Percentiles rank a stretch among this genome's conserved stretches.
These are phyloP conservation scores for Suillia variegata DNA, from an alignment of 2,888 invertebrate genomes.

Conservation along the genomic window DNA sequence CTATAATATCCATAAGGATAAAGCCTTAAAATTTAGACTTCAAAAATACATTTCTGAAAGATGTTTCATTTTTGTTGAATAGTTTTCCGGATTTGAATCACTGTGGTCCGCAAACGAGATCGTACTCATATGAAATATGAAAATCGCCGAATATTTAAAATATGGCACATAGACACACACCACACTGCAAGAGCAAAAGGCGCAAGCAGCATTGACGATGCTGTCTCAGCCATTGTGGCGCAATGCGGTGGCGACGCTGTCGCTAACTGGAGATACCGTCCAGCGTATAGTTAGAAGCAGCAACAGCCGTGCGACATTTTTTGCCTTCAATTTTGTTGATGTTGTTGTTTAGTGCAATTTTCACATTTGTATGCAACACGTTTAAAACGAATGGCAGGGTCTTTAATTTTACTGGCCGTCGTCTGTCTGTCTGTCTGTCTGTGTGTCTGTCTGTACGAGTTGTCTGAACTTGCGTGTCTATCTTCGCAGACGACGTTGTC, in stretches of 20 bases:
- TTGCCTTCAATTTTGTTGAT: not conserved
- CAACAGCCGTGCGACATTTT: slow-evolving; percentile 3
- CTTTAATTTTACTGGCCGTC: not conserved
- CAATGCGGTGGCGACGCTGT: not conserved
- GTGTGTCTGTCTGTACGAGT: not conserved
- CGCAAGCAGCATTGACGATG: not conserved
- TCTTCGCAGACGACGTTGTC: not conserved
- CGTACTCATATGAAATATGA: not conserved
- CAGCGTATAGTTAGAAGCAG: not conserved
- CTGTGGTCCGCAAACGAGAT: too few relatives aligned
- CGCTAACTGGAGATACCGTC: not conserved
- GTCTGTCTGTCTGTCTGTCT: not conserved
- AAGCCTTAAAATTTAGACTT: too few relatives aligned
- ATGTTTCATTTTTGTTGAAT: too few relatives aligned
- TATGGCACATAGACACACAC: too few relatives aligned
- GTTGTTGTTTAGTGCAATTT: not conserved
- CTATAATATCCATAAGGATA: too few relatives aligned
- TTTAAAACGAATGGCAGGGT: slow-evolving; percentile 2
- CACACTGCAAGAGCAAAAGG: not conserved
- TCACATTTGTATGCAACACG: slow-evolving; percentile 14
- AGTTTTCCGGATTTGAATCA: too few relatives aligned
- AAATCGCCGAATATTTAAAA: not conserved
- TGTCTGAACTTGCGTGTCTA: slow-evolving; percentile 3
- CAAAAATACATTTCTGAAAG: too few relatives aligned
- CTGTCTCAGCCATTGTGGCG: not conserved